Conservation (phyloP, 2,113 vertebrate genomes). For the Cygnus buccinator region DNA sequence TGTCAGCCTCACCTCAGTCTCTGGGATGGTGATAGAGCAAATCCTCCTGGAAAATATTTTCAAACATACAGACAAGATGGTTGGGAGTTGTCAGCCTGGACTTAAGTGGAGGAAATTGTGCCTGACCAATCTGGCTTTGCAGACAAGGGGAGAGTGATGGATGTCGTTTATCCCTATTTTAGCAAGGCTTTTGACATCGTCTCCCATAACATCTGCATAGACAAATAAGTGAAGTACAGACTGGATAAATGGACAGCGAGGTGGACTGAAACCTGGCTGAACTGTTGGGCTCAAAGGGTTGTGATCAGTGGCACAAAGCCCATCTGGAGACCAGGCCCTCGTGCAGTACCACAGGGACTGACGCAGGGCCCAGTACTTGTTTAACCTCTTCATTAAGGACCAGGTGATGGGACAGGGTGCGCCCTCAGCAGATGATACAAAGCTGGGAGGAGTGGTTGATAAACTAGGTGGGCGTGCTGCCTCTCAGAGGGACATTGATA, state of each 20-base stretch:
- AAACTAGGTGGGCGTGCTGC: background rate
- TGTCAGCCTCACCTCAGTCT: background rate
- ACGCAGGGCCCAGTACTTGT: background rate
- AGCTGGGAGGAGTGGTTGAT: background rate
- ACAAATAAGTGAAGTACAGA: background rate
- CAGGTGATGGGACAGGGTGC: background rate
- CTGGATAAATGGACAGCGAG: background rate
- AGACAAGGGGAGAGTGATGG: accelerated
- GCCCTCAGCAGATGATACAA: background rate
- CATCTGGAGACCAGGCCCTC: background rate
- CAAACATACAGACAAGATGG: background rate
- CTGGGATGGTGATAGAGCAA: background rate
- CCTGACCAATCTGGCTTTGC: background rate
- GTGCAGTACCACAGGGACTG: background rate
- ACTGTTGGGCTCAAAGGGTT: background rate
- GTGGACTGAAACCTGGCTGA: background rate
- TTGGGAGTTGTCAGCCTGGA: background rate
- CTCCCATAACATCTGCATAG: background rate
- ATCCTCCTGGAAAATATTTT: background rate
- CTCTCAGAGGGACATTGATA: background rate
- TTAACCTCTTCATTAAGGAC: background rate
- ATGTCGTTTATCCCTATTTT: background rate
- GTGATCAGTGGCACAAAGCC: background rate
- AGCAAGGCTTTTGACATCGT: background rate
- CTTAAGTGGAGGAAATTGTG: background rate